Evolutionary conservation across 1,140 invertebrate species (phyloP).

Genomic region (Bombyx mandarina): DNA sequence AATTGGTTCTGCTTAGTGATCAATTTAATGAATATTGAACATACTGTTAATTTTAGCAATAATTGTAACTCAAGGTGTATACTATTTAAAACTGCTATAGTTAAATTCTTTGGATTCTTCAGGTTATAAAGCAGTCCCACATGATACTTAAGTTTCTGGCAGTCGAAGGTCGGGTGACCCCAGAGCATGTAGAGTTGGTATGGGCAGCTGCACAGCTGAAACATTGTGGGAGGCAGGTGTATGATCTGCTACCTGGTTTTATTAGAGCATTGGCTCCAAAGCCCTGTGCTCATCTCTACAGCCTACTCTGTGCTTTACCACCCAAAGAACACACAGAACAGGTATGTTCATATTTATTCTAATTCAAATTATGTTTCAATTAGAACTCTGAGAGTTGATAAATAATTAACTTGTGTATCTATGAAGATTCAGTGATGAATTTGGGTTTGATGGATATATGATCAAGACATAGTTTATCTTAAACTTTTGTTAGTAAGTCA

Average conservation of each 20-base stretch:
- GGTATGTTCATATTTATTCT: slow-evolving; percentile 34
- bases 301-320: slow-evolving; percentile 86
- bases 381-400: too few species aligned
- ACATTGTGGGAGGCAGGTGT: slow-evolving; percentile 93
- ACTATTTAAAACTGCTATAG: not conserved
- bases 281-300: slow-evolving; percentile 90
- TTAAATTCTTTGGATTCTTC: slow-evolving; percentile 5
- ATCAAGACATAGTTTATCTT: too few species aligned
- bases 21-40: too few species aligned
- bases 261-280: slow-evolving; percentile 91
- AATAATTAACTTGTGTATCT: too few species aligned
- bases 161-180: slow-evolving; percentile 90
- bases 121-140: slow-evolving; percentile 95
- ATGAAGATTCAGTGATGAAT: too few species aligned
- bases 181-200: slow-evolving; percentile 92
- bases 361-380: too few species aligned
- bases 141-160: slow-evolving; percentile 93
- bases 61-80: too few species aligned
- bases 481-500: too few species aligned
- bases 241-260: slow-evolving; percentile 89
- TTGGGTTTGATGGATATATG: too few species aligned
- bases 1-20: too few species aligned
- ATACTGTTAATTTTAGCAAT: too few species aligned
- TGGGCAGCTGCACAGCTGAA: slow-evolving; percentile 94
- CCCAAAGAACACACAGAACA: slow-evolving; percentile 94